Percentiles rank a stretch among this genome's conserved stretches.
These are phyloP conservation scores for Chrysomela aeneicollis DNA, from an alignment of 2,888 invertebrate species.

Conservation along the genomic window DNA sequence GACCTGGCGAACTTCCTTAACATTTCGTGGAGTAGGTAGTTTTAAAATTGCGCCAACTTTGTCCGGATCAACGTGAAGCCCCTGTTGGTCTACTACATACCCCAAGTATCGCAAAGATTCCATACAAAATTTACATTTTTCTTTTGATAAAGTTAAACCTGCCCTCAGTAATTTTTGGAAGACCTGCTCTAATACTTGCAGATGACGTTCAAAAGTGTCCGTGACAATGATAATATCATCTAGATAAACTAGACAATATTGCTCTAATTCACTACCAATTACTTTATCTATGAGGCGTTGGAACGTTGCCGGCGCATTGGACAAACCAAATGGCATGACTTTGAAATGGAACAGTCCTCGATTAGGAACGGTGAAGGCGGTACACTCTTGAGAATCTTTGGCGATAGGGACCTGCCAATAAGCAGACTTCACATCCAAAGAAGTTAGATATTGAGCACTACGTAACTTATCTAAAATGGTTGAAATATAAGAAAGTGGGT, in stretches of 20 bases:
- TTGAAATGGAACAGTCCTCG: neutral
- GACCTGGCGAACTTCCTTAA: constrained; percentile 29
- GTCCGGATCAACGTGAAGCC: constrained; percentile 2
- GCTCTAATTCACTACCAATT: neutral
- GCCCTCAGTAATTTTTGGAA: neutral
- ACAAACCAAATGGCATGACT: neutral
- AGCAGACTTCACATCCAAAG: neutral
- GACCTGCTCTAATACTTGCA: neutral
- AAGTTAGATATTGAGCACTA: neutral
- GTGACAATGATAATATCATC: constrained; percentile 7
- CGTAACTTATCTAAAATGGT: neutral
- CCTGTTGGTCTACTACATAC: neutral
- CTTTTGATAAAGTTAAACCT: neutral
- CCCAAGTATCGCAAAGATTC: neutral
- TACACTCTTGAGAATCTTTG: neutral
- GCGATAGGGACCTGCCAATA: neutral
- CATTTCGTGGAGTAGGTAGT: constrained; percentile 25
- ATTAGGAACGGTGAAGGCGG: neutral
- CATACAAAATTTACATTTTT: neutral
- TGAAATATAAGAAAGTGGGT: neutral
- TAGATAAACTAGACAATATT: neutral
- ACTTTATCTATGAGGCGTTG: neutral
- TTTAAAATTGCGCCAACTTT: too few species aligned
- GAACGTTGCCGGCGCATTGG: too few species aligned
- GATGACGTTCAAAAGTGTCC: neutral